Percentiles rank a stretch among this genome's conserved stretches.
phyloP scores from a whole-genome alignment of 2,888 invertebrate species.

The Chelonus formosanus region DNA sequence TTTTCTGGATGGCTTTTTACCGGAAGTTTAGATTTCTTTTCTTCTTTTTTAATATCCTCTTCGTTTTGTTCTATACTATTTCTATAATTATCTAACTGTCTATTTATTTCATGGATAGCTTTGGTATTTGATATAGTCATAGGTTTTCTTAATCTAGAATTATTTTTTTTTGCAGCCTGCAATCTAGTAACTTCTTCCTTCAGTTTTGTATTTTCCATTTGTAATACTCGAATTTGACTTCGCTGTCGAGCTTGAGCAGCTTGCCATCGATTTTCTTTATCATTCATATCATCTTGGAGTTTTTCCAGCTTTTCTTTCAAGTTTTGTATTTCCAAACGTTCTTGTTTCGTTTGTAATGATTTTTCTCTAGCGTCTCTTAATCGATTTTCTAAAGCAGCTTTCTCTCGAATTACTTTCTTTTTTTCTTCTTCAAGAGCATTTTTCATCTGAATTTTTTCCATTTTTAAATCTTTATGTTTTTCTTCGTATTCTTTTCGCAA shows the following conservation, averaged over 20 bases:
- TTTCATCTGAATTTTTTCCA: conserved; percentile 72
- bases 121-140: conserved; percentile 73
- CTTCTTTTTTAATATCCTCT: conserved; percentile 27
- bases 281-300: conserved; percentile 73
- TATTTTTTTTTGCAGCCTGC: conserved; percentile 67
- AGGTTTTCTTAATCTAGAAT: conserved; percentile 70
- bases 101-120: conserved; percentile 80
- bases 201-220: conserved; percentile 74
- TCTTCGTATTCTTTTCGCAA: conserved; percentile 68
- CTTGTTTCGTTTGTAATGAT: conserved; percentile 76
- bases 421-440: conserved; percentile 76
- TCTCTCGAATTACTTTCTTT: conserved; percentile 74
- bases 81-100: conserved; percentile 64
- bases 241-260: conserved; percentile 77
- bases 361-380: conserved; percentile 72
- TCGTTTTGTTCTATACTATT: conserved; percentile 42
- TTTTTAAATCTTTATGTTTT: conserved; percentile 71
- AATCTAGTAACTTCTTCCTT: conserved; percentile 75
- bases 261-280: conserved; percentile 79
- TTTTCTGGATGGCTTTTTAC: not conserved
- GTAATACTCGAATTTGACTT: conserved; percentile 77
- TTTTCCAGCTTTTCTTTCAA: conserved; percentile 74
- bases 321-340: conserved; percentile 70
- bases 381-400: conserved; percentile 73
- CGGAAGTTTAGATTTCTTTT: conserved; percentile 11